Evolutionary conservation across 2,797 vertebrate species (phyloP), one percentile per base, ranked within the genome.

Genomic region (Rhinophrynus dorsalis): DNA sequence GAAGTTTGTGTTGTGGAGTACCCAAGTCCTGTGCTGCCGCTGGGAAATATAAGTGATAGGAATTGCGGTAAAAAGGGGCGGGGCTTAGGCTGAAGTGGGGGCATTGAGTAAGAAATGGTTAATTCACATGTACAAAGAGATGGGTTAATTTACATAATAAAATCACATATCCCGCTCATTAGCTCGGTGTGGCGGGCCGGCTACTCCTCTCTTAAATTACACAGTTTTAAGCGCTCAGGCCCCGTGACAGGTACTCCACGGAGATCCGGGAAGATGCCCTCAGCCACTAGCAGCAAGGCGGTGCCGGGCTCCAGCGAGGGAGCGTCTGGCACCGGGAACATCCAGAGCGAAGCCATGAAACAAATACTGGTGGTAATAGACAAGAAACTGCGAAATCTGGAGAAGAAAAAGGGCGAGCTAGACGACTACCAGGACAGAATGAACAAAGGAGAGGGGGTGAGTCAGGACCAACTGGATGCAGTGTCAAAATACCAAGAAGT

Each of bases 391-490:
- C 92, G 97, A 75, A 98, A 99, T 83, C 92, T 98, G 87, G 97
- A 98, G 83, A 98, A 99, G 89, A 97, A 96, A 86, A 98, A 98
- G 97, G 87, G 91, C 70, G 99, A 99, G 82, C 90, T 99, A 82
- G 97, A 99, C 85, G 97, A 99, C 81, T 98, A 98, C 81, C 94
- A 97, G 82, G 91, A 91, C 72, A 91, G 90, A 85, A 96, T 98
- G 90, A 90, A 91, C 84, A 98, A 94, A 73, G 97, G 96, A 51
- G 96, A 99, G 76, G 86, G 86, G 58, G 90, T 99, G 81, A 99
- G 99, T 86, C 94, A 97, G 80, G 97, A 99, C 88, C 97, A 99
- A 75, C 86, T 98, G 94, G 97, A 99, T 59, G 95, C 97, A 0
- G 92, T 99, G 79, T 83, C 94, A 42, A 99, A 98, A 83, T 93